A percentile compares a stretch with the other conserved stretches of the same genome.
Conservation (phyloP, 2,888 invertebrate species). For the Chymomyza amoena region DNA sequence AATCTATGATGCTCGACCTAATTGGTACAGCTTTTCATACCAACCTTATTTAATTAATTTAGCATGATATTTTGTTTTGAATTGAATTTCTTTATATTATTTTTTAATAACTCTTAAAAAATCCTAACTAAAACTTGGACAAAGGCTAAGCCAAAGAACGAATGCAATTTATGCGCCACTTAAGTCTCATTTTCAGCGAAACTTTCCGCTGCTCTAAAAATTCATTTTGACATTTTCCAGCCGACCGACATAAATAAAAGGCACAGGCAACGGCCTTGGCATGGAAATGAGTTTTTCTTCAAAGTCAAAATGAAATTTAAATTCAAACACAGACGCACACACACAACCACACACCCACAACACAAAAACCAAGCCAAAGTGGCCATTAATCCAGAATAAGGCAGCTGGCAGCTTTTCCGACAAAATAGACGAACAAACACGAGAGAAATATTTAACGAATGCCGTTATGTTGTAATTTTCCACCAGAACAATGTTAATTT, state of each 20-base stretch:
- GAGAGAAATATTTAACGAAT: constrained; percentile 50
- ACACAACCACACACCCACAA: constrained; percentile 11
- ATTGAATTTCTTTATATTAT: background rate
- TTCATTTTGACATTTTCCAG: constrained; percentile 24
- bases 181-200: constrained; percentile 1
- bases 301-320: constrained; percentile 41
- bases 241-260: background rate
- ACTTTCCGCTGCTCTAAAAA: constrained; percentile 17
- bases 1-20: no score
- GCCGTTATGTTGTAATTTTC: constrained; percentile 23
- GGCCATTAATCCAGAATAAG: constrained; percentile 47
- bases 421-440: background rate
- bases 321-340: constrained; percentile 39
- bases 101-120: background rate
- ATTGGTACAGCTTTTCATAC: no score
- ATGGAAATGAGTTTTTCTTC: constrained; percentile 27
- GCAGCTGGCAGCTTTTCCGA: constrained; percentile 17
- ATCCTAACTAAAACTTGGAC: background rate
- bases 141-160: background rate
- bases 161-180: constrained; percentile 24
- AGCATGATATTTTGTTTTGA: background rate
- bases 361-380: constrained; percentile 5
- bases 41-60: no score
- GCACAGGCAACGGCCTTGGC: background rate
- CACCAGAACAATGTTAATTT: constrained; percentile 60